phyloP scores from a whole-genome alignment of 1,140 invertebrate species.

The Penaeus indicus region DNA sequence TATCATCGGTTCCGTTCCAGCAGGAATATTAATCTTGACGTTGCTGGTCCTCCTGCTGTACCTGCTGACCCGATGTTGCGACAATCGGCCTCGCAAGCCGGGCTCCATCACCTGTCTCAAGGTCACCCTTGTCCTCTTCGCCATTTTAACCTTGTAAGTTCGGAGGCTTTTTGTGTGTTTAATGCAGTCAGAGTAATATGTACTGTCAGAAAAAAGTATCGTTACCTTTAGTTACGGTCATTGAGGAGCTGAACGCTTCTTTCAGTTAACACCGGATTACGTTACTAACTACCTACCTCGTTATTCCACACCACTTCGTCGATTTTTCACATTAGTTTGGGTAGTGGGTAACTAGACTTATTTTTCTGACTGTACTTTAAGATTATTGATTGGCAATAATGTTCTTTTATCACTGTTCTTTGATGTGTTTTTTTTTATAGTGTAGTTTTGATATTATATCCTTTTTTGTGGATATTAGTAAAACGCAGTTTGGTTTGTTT shows the following conservation, averaged over 20 bases:
- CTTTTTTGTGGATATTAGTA: too few species aligned
- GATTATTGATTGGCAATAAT: too few species aligned
- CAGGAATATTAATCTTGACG: slow-evolving; percentile 88
- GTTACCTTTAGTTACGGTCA: too few species aligned
- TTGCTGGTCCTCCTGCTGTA: slow-evolving; percentile 89
- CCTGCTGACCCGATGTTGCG: slow-evolving; percentile 92
- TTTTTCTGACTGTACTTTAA: too few species aligned
- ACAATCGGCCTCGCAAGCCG: slow-evolving; percentile 87
- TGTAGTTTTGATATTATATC: not conserved
- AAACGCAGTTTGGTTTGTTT: slow-evolving; percentile 1
- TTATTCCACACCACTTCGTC: too few species aligned
- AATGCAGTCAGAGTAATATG: not conserved
- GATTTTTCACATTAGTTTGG: too few species aligned
- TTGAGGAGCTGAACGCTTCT: too few species aligned
- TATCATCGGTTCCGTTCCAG: slow-evolving; percentile 90
- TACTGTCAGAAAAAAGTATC: too few species aligned
- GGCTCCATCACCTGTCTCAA: slow-evolving; percentile 86
- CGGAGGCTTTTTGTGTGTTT: not conserved
- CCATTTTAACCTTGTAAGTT: slow-evolving; percentile 65
- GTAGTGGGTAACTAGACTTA: too few species aligned
- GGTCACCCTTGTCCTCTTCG: slow-evolving; percentile 86
- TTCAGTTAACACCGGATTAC: too few species aligned
- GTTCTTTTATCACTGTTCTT: too few species aligned
- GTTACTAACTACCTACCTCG: too few species aligned
- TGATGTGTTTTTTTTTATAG: not conserved